phyloP scores from a whole-genome alignment of 1,140 invertebrate species.

The Drosophila truncata region DNA sequence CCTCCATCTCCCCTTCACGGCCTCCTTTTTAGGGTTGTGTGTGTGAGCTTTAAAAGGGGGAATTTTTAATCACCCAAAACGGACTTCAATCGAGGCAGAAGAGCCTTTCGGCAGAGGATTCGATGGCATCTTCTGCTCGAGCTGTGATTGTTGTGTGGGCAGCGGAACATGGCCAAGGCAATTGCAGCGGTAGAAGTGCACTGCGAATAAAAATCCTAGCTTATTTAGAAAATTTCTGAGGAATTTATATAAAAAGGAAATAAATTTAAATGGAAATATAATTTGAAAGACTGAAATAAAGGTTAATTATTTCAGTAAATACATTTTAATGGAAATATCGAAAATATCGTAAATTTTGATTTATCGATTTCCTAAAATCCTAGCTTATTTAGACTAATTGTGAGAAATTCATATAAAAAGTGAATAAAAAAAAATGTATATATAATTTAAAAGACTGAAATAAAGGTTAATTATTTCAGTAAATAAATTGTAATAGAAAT shows the following conservation, averaged over 20 bases:
- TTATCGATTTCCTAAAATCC: too few relatives aligned
- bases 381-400: too few relatives aligned
- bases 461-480: too few relatives aligned
- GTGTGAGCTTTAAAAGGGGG: background rate
- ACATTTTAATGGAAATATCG: too few relatives aligned
- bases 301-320: too few relatives aligned
- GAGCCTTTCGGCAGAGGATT: slow-evolving; percentile 17
- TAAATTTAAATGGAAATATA: background rate
- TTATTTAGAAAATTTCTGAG: background rate
- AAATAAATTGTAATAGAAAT: too few relatives aligned
- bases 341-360: too few relatives aligned
- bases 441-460: background rate
- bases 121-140: slow-evolving; percentile 42
- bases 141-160: slow-evolving; percentile 65
- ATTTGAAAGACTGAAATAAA: background rate
- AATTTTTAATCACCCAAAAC: slow-evolving; percentile 47
- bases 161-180: slow-evolving; percentile 65
- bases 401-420: background rate
- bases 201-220: background rate
- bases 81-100: slow-evolving; percentile 36
- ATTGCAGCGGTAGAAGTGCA: slow-evolving; percentile 2
- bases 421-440: background rate
- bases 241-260: background rate
- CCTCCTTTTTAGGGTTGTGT: background rate
- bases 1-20: background rate